These are phyloP conservation scores for Formica exsecta DNA, from an alignment of 1,140 invertebrate species.

Conservation along the genomic window DNA sequence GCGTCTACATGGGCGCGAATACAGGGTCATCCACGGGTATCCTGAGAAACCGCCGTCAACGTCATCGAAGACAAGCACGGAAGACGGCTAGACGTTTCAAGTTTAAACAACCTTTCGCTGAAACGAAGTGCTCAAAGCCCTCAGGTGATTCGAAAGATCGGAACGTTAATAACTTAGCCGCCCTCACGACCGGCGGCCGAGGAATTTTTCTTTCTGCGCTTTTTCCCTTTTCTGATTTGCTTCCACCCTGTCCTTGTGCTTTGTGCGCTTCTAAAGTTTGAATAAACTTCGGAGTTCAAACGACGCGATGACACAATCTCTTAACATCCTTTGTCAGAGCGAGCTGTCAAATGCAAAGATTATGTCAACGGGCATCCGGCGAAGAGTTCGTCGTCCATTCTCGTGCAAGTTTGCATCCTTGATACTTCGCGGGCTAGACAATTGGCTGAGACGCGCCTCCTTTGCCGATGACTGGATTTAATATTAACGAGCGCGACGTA, in stretches of 20 bases:
- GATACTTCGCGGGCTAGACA: slow-evolving; percentile 32
- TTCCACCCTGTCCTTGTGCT: not conserved
- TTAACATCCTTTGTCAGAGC: not conserved
- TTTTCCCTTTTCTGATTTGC: slow-evolving; percentile 19
- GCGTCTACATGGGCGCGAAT: slow-evolving; percentile 27
- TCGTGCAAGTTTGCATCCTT: slow-evolving; percentile 15
- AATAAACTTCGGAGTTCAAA: slow-evolving; percentile 43
- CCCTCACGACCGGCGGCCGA: not conserved
- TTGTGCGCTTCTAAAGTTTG: slow-evolving; percentile 29
- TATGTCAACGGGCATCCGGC: not conserved
- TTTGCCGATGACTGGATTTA: slow-evolving; percentile 62
- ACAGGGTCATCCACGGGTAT: slow-evolving; percentile 46
- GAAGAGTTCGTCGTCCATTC: not conserved
- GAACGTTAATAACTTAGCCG: slow-evolving; percentile 48
- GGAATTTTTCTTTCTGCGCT: not conserved
- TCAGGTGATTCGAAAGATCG: slow-evolving; percentile 5
- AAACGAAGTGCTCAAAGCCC: slow-evolving; percentile 14
- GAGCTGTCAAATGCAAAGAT: slow-evolving; percentile 55
- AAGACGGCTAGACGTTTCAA: slow-evolving; percentile 46
- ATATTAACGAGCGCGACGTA: slow-evolving; percentile 69
- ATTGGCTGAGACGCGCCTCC: slow-evolving; percentile 26
- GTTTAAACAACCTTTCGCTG: slow-evolving; percentile 41
- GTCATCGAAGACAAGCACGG: slow-evolving; percentile 8
- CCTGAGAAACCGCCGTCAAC: slow-evolving; percentile 36
- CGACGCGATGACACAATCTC: slow-evolving; percentile 21